These are phyloP conservation scores for Furcula furcula DNA, from an alignment of 2,888 invertebrate genomes.

Conservation along the genomic window DNA sequence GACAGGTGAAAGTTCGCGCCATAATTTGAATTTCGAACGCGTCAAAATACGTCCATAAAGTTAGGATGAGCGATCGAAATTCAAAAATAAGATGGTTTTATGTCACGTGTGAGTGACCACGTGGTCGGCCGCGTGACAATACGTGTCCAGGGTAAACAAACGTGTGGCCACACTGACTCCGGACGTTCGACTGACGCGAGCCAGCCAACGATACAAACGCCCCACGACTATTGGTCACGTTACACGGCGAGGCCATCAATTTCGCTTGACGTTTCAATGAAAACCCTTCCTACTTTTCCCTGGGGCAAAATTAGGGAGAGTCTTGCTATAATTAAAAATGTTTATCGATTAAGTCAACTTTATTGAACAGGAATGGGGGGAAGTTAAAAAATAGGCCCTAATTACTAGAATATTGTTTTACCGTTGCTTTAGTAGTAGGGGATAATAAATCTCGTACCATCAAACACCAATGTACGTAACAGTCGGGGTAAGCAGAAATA, in stretches of 20 bases:
- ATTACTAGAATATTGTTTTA: too few species aligned
- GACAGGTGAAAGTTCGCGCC: constrained; percentile 15
- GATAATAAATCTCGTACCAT: too few species aligned
- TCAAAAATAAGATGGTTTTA: constrained; percentile 36
- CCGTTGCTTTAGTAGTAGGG: too few species aligned
- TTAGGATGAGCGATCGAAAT: constrained; percentile 6
- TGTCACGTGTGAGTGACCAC: constrained; percentile 51
- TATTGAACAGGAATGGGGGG: constrained; percentile 29
- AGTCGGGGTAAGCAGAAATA: too few species aligned
- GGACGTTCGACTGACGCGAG: constrained; percentile 68
- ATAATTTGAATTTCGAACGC: constrained; percentile 11
- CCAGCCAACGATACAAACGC: constrained; percentile 59
- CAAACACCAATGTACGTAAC: too few species aligned
- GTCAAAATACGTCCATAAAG: constrained; percentile 14
- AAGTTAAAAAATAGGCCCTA: too few species aligned
- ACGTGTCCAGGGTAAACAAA: constrained; percentile 58
- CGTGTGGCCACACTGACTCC: constrained; percentile 75
- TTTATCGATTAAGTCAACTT: constrained; percentile 45
- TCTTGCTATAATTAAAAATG: constrained; percentile 66
- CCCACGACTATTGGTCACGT: constrained; percentile 73
- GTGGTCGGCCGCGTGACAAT: constrained; percentile 50
- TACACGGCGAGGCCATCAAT: constrained; percentile 75
- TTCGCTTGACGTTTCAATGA: constrained; percentile 76
- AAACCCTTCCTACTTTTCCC: constrained; percentile 71
- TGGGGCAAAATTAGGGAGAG: constrained; percentile 63